Evolutionary conservation across 2,888 invertebrate genomes (phyloP), one percentile per base, ranked within the genome.

Genomic region (Limnephilus marmoratus): DNA sequence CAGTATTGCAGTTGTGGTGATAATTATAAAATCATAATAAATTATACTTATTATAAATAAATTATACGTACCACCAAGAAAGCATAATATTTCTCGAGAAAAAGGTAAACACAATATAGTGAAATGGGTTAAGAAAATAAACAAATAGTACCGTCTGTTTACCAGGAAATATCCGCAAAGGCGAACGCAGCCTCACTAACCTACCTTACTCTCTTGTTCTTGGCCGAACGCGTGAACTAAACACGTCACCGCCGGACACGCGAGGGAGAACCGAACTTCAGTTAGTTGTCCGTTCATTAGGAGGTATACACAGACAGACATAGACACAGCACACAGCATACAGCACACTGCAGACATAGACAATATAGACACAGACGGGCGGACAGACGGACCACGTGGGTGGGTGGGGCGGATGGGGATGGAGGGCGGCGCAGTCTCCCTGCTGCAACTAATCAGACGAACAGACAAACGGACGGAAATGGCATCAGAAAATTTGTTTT

Each of bases 221-320:
- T 93, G 82, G 90, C 92, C 91, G 85, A 83, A 93, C 92, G 93
- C 92, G 88, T 93, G 93, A 92, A 91, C 90, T 93, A 93, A 93
- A 93, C 93, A 93, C 93, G 94, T 94, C 94, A 94, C 94, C 94
- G 86, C 88, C 82, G 91, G 90, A 86, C 93, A 92, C 92, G 92
- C 92, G 87, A 91, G 91, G 91, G 82, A 5, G n/a, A 68, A 68
- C 68, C 68, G 24, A 68, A 68, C 68, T 68, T 68, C 68, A 68
- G 68, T 68, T 68, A 68, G 68, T 92, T 85, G 93, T 93, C 82
- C 93, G 92, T 93, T 93, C 92, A 93, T 93, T 93, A 93, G 91
- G 89, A 89, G 91, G 53, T 88, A 34, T 91, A 92, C 85, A 90
- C 92, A 93, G 85, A 90, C 90, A 92, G 91, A 24, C 11, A n/a